Evolutionary conservation across 2,888 invertebrate genomes (phyloP), one percentile per base, ranked within the genome.

Genomic region (Exocentrus adspersus): DNA sequence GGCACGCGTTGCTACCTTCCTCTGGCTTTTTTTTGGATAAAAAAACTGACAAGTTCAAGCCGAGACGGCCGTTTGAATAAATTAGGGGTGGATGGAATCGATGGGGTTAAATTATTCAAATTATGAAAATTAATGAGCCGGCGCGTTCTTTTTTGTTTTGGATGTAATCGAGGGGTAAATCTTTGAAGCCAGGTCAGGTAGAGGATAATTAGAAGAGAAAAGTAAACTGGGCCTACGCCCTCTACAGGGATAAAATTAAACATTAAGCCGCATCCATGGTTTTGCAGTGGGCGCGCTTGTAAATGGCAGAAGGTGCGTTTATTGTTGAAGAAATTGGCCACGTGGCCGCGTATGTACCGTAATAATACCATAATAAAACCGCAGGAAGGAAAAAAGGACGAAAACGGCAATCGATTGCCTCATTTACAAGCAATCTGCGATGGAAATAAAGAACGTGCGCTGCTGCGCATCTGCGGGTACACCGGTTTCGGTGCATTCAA

Each of bases 361-460:
- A n/a, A n/a, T n/a, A n/a, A n/a, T n/a, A n/a, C 24, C 4, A 24
- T 7, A 24, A 24, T 7, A 24, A n/a, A n/a, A n/a, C n/a, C n/a
- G n/a, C n/a, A n/a, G n/a, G 24, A 5, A 24, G 24, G 24, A 28
- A 21, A 12, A 48, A 48, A 20, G 12, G 28, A 21, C 48, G 21
- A 48, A 21, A 48, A n/a, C 28, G 21, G 21, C 16, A 48, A 48
- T 32, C 51, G 51, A 51, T 51, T 51, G 32, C 51, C 51, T 51
- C 32, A 51, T 30, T 50, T 51, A 51, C 51, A 51, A 51, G 51
- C 51, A 51, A 51, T 51, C 51, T 51, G 51, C 51, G 30, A 51
- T 30, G 30, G 6, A 50, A 32, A 48, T 20, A 48, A 48, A 28
- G 24, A 48, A 28, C 51, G 51, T 51, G 30, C 30, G 53, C 42